Percentiles rank a stretch among this genome's conserved stretches.
These are phyloP conservation scores for Metellina segmentata DNA, from an alignment of 2,888 invertebrate genomes.

Conservation along the genomic window DNA sequence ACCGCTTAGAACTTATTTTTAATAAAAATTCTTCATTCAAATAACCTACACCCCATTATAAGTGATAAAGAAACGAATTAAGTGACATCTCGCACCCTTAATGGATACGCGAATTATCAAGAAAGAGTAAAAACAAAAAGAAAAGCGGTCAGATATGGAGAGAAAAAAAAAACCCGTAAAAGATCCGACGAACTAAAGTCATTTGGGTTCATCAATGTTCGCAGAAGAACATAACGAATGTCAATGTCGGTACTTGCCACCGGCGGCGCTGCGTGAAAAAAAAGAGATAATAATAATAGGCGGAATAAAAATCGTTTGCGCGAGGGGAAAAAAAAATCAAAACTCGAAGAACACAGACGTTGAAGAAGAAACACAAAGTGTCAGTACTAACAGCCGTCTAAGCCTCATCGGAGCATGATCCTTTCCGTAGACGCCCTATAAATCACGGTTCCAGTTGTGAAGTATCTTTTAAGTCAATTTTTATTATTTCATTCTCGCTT, in stretches of 20 bases:
- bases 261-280: conserved; percentile 37
- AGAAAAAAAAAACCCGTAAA: background rate
- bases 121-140: background rate
- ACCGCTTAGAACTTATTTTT: too few species aligned
- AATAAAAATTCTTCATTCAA: background rate
- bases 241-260: conserved; percentile 38
- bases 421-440: conserved; percentile 50
- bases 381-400: conserved; percentile 69
- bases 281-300: conserved; percentile 15
- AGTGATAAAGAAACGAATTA: conserved; percentile 11
- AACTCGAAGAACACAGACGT: background rate
- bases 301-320: background rate
- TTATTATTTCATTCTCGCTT: conserved; percentile 7
- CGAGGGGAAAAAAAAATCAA: background rate
- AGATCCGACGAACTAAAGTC: background rate
- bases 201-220: conserved; percentile 51
- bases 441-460: conserved; percentile 47
- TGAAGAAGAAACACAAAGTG: conserved; percentile 63
- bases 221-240: conserved; percentile 56
- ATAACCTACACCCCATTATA: background rate
- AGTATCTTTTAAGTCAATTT: conserved; percentile 41
- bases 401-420: conserved; percentile 62
- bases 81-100: background rate
- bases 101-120: background rate
- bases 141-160: background rate